A percentile compares a stretch with the other conserved stretches of the same genome.
phyloP scores from a whole-genome alignment of 2,797 vertebrate genomes.

The Halcyon badia region DNA sequence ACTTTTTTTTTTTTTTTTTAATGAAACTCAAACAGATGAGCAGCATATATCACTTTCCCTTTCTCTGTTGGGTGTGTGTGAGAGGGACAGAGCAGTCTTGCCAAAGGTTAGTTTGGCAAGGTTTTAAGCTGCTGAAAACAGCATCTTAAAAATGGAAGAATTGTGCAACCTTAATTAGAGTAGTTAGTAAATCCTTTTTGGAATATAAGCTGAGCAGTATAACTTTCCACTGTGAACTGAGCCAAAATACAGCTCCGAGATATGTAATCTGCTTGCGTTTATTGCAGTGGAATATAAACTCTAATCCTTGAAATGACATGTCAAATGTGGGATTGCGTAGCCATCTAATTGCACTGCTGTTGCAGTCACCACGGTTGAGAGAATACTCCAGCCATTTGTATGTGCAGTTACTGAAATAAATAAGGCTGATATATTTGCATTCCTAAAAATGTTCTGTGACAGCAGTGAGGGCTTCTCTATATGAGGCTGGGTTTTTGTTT shows the following conservation, averaged over 20 bases:
- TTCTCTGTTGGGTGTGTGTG: not conserved
- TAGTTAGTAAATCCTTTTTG: conserved; percentile 19
- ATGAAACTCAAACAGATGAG: not conserved
- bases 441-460: not conserved
- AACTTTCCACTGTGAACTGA: not conserved
- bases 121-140: not conserved
- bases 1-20: not conserved
- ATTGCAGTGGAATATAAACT: not conserved
- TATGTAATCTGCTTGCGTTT: not conserved
- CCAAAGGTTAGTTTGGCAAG: conserved; percentile 24
- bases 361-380: not conserved
- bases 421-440: not conserved
- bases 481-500: not conserved
- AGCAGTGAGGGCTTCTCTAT: not conserved
- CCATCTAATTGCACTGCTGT: not conserved
- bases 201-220: conserved; percentile 1
- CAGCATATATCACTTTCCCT: not conserved
- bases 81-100: not conserved
- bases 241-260: conserved; percentile 23
- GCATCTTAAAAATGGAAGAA: not conserved
- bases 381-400: not conserved
- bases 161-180: conserved; percentile 34
- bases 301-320: not conserved
- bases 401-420: not conserved
- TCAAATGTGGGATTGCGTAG: not conserved